These are phyloP conservation scores for Andrena marginata DNA, from an alignment of 2,888 invertebrate species.

Conservation along the genomic window DNA sequence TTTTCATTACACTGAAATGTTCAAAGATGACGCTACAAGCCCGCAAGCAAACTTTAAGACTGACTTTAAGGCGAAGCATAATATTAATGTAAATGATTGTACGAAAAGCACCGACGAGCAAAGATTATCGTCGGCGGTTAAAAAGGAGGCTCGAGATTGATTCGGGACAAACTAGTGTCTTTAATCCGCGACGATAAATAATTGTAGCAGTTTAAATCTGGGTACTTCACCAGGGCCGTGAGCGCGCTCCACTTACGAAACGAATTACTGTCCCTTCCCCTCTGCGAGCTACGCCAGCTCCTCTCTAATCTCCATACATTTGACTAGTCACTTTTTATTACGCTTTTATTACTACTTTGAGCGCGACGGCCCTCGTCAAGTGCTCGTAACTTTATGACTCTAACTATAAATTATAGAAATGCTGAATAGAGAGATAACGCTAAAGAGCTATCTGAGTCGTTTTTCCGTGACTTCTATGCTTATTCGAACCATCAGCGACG, in stretches of 20 bases:
- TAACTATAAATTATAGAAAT: slow-evolving; percentile 22
- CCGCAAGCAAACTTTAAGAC: slow-evolving; percentile 83
- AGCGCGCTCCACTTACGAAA: slow-evolving; percentile 27
- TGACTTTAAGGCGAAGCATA: slow-evolving; percentile 84
- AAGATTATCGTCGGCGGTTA: slow-evolving; percentile 58
- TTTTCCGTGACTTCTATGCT: slow-evolving; percentile 23
- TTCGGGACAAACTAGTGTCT: slow-evolving; percentile 58
- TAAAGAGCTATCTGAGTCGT: slow-evolving; percentile 32
- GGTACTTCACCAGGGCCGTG: slow-evolving; percentile 63
- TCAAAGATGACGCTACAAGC: slow-evolving; percentile 78
- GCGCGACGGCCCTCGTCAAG: slow-evolving; percentile 33
- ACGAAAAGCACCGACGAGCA: slow-evolving; percentile 75
- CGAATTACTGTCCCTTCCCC: slow-evolving; percentile 36
- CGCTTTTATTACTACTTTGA: slow-evolving; percentile 31
- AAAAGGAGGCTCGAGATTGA: slow-evolving; percentile 80
- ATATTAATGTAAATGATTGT: slow-evolving; percentile 78
- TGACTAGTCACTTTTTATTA: slow-evolving; percentile 50
- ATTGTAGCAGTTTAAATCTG: slow-evolving; percentile 50
- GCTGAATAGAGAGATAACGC: slow-evolving; percentile 20
- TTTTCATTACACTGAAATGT: slow-evolving; percentile 79
- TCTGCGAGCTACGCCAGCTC: background rate
- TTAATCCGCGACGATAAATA: slow-evolving; percentile 57
- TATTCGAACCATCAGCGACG: background rate
- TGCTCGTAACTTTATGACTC: slow-evolving; percentile 29
- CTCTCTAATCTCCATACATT: slow-evolving; percentile 12